Conservation (phyloP, 2,113 vertebrate genomes). For the Syngnathus scovelli region DNA sequence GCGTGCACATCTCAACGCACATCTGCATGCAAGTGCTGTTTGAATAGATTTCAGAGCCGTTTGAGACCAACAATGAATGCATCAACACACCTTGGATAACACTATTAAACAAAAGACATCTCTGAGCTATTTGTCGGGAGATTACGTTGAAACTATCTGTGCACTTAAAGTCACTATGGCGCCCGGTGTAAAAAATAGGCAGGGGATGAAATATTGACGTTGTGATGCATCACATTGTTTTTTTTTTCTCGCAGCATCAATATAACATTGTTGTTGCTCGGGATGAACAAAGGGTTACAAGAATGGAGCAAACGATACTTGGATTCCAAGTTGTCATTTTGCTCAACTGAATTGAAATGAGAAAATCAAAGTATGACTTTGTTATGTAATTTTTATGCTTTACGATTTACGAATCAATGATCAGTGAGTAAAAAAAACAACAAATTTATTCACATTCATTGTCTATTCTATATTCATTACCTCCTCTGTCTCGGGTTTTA, state of each 20-base stretch:
- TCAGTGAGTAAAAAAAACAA: too few species aligned
- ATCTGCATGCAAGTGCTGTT: not conserved
- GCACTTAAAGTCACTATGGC: not conserved
- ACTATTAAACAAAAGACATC: not conserved
- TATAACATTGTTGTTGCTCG: too few species aligned
- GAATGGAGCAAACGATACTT: too few species aligned
- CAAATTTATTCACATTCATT: not conserved
- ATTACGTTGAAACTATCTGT: not conserved
- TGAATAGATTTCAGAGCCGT: not conserved
- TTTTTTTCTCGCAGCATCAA: too few species aligned
- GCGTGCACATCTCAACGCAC: not conserved
- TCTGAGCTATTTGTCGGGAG: not conserved
- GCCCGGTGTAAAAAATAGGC: not conserved
- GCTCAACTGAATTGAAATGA: too few species aligned
- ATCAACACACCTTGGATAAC: not conserved
- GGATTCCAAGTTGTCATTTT: too few species aligned
- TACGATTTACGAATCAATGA: too few species aligned
- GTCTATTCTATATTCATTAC: too few species aligned
- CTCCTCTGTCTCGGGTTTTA: not conserved
- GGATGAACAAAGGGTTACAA: too few species aligned
- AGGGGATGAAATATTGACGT: not conserved
- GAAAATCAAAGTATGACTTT: too few species aligned
- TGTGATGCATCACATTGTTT: not conserved
- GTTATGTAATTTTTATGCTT: too few species aligned
- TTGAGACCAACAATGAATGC: not conserved